A percentile compares a stretch with the other conserved stretches of the same genome.
Conservation (phyloP, 2,888 invertebrate genomes). For the Pyrrhia umbra region DNA sequence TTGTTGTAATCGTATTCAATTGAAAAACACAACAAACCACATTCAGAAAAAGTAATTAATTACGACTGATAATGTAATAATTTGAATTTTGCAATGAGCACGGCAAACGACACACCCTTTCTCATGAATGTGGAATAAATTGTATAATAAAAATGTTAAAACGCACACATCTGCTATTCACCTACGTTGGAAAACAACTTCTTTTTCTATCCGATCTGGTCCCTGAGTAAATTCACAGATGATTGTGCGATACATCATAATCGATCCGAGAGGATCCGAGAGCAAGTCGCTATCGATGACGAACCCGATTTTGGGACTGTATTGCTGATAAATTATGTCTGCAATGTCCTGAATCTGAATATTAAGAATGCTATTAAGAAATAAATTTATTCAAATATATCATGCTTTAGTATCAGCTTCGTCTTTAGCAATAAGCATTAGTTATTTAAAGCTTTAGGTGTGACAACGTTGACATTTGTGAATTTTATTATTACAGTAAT, state of each 20-base stretch:
- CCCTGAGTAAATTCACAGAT: constrained; percentile 75
- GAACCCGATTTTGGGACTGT: constrained; percentile 86
- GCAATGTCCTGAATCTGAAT: constrained; percentile 85
- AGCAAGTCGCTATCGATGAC: constrained; percentile 75
- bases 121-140: constrained; percentile 73
- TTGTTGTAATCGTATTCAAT: constrained; percentile 64
- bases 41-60: constrained; percentile 69
- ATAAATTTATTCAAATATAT: constrained; percentile 40
- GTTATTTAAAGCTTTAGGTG: constrained; percentile 67
- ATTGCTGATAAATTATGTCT: constrained; percentile 76
- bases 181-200: constrained; percentile 83
- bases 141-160: constrained; percentile 62
- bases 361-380: constrained; percentile 80
- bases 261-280: constrained; percentile 61
- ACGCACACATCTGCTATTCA: constrained; percentile 80
- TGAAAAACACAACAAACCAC: constrained; percentile 74
- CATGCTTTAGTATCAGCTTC: constrained; percentile 77
- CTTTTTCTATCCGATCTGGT: constrained; percentile 69
- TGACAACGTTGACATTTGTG: constrained; percentile 44
- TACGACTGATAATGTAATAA: constrained; percentile 40
- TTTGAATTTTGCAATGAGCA: constrained; percentile 26
- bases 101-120: constrained; percentile 45
- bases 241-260: constrained; percentile 64
- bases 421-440: constrained; percentile 80
- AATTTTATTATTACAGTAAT: constrained; percentile 31